Evolutionary conservation across 2,888 invertebrate genomes (phyloP).

Genomic region (Pemphredon lugubris): DNA sequence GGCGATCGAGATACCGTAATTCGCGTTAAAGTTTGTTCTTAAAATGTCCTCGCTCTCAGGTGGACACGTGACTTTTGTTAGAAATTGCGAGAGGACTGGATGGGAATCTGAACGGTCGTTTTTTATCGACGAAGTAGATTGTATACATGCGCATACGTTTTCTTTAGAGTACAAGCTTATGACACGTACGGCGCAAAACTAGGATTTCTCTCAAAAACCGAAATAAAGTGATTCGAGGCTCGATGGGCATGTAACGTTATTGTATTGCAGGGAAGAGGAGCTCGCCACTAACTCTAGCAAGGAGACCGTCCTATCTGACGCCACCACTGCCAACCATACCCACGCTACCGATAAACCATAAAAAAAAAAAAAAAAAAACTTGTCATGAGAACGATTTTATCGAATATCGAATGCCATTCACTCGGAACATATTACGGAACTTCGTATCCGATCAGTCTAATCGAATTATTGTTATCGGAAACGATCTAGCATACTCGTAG

Average conservation of each 20-base stretch:
- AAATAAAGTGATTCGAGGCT: constrained; percentile 58
- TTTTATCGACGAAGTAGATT: constrained; percentile 36
- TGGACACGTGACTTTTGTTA: not conserved
- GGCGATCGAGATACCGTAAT: too few relatives aligned
- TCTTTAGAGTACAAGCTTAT: constrained; percentile 33
- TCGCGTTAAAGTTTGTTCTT: too few relatives aligned
- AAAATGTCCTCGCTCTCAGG: too few relatives aligned
- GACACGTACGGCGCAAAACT: constrained; percentile 30
- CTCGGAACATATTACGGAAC: constrained; percentile 41
- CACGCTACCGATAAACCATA: constrained; percentile 75
- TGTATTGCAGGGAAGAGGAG: constrained; percentile 80
- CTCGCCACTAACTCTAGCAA: constrained; percentile 80
- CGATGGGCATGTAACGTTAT: constrained; percentile 77
- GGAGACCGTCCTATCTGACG: constrained; percentile 80
- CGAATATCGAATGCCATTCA: constrained; percentile 48
- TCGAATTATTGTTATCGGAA: constrained; percentile 54
- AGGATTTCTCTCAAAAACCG: constrained; percentile 41
- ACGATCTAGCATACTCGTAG: constrained; percentile 51
- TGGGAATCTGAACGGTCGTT: constrained; percentile 8
- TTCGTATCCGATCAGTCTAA: constrained; percentile 46
- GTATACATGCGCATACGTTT: constrained; percentile 25
- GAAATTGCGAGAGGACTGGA: not conserved
- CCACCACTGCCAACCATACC: constrained; percentile 78
- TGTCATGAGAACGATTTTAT: constrained; percentile 51
- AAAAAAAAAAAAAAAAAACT: too few relatives aligned